Conservation (phyloP, 2,797 vertebrate genomes). For the Scleropages formosus region DNA sequence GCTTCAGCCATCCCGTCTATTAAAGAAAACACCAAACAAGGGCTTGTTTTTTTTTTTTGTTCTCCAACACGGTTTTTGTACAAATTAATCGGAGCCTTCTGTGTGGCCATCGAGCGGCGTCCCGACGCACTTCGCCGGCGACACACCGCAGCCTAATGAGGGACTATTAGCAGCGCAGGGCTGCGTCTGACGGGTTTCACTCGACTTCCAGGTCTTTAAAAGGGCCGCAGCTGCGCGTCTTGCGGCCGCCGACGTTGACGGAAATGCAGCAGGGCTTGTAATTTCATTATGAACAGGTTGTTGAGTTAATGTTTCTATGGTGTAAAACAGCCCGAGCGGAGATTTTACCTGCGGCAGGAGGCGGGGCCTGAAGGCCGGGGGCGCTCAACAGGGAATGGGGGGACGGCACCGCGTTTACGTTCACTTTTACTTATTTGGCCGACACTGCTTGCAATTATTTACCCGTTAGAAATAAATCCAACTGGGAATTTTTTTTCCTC, state of each 20-base stretch:
- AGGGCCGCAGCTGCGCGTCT: background rate
- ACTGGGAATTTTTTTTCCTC: too few relatives aligned
- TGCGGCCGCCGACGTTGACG: background rate
- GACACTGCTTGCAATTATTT: too few relatives aligned
- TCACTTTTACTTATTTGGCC: too few relatives aligned
- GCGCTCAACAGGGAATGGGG: background rate
- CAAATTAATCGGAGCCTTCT: background rate
- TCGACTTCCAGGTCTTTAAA: background rate
- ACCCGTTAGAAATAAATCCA: too few relatives aligned
- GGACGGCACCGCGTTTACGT: background rate
- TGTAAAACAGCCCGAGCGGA: background rate
- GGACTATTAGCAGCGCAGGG: background rate
- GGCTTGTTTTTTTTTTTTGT: background rate
- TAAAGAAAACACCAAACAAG: background rate
- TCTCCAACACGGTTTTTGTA: background rate
- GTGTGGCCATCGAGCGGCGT: background rate
- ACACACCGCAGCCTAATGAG: background rate
- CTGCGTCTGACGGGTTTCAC: background rate
- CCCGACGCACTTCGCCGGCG: background rate
- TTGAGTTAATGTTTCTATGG: background rate
- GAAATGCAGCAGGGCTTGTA: too few relatives aligned
- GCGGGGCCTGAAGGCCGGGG: background rate
- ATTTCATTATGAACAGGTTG: conserved; percentile 12
- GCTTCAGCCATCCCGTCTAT: background rate
- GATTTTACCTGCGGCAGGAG: too few relatives aligned